phyloP scores from a whole-genome alignment of 2,888 invertebrate genomes.

The Eristalinus sepulchralis region DNA sequence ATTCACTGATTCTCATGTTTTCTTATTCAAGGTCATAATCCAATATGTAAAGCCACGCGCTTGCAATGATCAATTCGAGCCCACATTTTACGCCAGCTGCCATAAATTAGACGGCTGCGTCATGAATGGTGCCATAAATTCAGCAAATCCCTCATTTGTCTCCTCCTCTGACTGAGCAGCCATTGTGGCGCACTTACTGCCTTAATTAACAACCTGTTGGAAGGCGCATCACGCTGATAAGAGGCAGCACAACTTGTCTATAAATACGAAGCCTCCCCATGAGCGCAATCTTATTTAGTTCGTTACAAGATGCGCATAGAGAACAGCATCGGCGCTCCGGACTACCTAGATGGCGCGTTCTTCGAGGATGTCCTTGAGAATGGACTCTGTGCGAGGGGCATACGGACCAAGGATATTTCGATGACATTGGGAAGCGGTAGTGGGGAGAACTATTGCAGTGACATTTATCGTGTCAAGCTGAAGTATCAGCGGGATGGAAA shows the following conservation, averaged over 20 bases:
- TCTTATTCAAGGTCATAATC: background rate
- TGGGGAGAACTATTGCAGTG: conserved; percentile 79
- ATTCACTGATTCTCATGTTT: background rate
- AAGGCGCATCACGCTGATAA: background rate
- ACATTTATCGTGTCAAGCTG: conserved; percentile 76
- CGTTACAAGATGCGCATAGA: conserved; percentile 17
- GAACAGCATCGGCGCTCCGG: conserved; percentile 54
- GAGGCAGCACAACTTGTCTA: background rate
- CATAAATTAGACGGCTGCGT: background rate
- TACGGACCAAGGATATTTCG: conserved; percentile 70
- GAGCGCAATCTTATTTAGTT: background rate
- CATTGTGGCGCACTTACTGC: background rate
- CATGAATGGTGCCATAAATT: background rate
- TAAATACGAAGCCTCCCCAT: background rate
- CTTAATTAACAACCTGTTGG: background rate
- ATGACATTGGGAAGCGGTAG: conserved; percentile 74
- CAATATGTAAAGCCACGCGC: background rate
- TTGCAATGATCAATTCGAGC: background rate
- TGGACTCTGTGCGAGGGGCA: conserved; percentile 73
- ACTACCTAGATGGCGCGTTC: conserved; percentile 74
- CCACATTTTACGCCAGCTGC: background rate
- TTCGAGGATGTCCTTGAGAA: conserved; percentile 76
- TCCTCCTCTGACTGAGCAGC: background rate
- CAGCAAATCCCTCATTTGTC: background rate
- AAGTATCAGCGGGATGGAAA: conserved; percentile 59